phyloP scores from a whole-genome alignment of 23 tunicate species.

The Halocynthia aurantium region DNA sequence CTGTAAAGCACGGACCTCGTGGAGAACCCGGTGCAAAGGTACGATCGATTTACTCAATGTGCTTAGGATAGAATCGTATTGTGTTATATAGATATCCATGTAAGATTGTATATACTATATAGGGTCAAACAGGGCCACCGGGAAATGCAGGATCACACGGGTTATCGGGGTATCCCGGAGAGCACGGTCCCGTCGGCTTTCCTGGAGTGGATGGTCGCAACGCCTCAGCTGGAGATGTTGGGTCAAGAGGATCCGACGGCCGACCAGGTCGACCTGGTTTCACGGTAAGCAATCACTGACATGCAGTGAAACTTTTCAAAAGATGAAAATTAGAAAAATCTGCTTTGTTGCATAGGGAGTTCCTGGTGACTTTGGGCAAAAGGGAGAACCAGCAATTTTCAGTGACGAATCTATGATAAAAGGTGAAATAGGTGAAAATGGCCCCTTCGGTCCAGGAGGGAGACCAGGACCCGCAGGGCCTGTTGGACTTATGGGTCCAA shows the following conservation, averaged over 20 bases:
- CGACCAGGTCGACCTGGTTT: constrained; percentile 57
- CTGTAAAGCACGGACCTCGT: constrained; percentile 41
- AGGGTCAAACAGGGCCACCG: constrained; percentile 69
- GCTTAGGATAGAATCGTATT: background rate
- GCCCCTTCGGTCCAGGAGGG: constrained; percentile 76
- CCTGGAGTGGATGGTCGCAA: constrained; percentile 81
- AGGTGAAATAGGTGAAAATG: constrained; percentile 69
- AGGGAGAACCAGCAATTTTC: constrained; percentile 70
- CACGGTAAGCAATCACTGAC: constrained; percentile 32
- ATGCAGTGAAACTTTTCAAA: constrained; percentile 10
- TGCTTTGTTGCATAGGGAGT: constrained; percentile 28
- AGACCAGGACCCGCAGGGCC: constrained; percentile 40
- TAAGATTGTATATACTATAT: too few species aligned
- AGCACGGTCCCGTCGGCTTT: constrained; percentile 59
- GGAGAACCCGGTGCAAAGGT: constrained; percentile 63
- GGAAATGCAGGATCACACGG: constrained; percentile 80
- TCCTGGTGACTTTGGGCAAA: constrained; percentile 47
- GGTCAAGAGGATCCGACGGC: constrained; percentile 51
- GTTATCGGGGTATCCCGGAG: constrained; percentile 79
- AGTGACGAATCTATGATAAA: constrained; percentile 44
- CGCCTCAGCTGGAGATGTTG: constrained; percentile 54
- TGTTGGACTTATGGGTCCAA: constrained; percentile 67
- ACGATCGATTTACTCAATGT: background rate
- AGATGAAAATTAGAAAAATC: background rate
- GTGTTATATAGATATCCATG: background rate